Conservation (phyloP, 2,888 invertebrate genomes). For the Gandaritis pyraliata region DNA sequence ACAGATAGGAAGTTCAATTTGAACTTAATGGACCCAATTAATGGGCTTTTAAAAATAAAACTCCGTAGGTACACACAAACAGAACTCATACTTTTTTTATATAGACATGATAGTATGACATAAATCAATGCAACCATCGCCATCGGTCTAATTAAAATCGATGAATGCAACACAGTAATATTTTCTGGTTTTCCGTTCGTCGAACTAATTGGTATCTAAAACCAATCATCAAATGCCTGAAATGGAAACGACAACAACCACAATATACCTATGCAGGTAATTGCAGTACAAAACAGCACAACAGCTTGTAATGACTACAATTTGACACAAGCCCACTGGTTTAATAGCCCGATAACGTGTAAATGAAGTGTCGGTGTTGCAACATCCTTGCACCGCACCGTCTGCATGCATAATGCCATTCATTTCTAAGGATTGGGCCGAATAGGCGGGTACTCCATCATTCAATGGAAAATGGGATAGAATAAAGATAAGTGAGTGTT, state of each 20-base stretch:
- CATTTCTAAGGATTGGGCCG: too few species aligned
- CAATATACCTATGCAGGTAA: conserved; percentile 2
- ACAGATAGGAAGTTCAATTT: conserved; percentile 16
- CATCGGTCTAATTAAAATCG: neutral
- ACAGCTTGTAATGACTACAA: conserved; percentile 1
- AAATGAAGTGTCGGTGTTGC: conserved; percentile 3
- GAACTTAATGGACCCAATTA: conserved; percentile 10
- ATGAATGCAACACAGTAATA: neutral
- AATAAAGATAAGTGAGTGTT: too few species aligned
- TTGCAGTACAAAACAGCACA: neutral
- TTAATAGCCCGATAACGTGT: conserved; percentile 2
- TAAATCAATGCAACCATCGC: too few species aligned
- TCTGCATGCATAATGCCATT: neutral
- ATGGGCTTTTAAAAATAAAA: neutral
- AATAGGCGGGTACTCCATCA: too few species aligned
- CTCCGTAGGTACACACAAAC: neutral
- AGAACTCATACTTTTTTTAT: too few species aligned
- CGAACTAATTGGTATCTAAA: neutral
- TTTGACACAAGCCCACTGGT: conserved; percentile 6
- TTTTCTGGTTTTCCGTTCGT: neutral
- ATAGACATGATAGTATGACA: too few species aligned
- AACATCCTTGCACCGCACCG: conserved; percentile 30
- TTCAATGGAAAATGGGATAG: too few species aligned
- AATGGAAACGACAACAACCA: conserved; percentile 2
- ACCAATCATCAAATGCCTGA: conserved; percentile 7